Conservation (phyloP, 2,888 invertebrate genomes). For the Melanostoma scalare region DNA sequence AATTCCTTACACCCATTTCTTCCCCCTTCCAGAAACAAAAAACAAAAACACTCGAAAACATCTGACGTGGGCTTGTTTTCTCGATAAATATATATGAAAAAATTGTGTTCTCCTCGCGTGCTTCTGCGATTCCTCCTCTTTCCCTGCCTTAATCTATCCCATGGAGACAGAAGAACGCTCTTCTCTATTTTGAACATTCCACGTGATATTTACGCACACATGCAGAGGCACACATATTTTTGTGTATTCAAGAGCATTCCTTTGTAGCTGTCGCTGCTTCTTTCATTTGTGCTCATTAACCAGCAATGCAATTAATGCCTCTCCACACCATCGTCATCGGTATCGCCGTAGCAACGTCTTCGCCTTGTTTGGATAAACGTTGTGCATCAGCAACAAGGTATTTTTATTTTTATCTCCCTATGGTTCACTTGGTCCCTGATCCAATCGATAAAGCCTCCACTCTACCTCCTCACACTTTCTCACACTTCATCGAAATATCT, state of each 20-base stretch:
- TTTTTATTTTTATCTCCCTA: not conserved
- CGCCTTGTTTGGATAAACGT: conserved; percentile 34
- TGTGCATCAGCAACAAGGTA: conserved; percentile 57
- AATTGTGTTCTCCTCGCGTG: not conserved
- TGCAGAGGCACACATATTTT: not conserved
- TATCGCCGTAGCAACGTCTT: not conserved
- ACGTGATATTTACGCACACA: not conserved
- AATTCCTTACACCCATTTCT: not conserved
- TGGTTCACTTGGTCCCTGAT: too few relatives aligned
- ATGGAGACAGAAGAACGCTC: not conserved
- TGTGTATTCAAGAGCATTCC: conserved; percentile 57
- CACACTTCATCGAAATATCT: not conserved
- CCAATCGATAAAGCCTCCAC: conserved; percentile 21
- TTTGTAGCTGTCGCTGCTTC: conserved; percentile 25
- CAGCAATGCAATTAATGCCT: conserved; percentile 65
- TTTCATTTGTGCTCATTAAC: conserved; percentile 64
- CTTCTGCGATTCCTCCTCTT: not conserved
- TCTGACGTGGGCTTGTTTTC: not conserved
- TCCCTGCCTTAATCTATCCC: conserved; percentile 34
- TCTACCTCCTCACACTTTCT: not conserved
- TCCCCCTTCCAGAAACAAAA: not conserved
- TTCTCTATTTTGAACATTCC: not conserved
- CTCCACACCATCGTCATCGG: conserved; percentile 25
- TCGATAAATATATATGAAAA: conserved; percentile 3
- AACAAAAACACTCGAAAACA: not conserved